Evolutionary conservation across 2,888 invertebrate species (phyloP).

Genomic region (Lithophane leautieri): DNA sequence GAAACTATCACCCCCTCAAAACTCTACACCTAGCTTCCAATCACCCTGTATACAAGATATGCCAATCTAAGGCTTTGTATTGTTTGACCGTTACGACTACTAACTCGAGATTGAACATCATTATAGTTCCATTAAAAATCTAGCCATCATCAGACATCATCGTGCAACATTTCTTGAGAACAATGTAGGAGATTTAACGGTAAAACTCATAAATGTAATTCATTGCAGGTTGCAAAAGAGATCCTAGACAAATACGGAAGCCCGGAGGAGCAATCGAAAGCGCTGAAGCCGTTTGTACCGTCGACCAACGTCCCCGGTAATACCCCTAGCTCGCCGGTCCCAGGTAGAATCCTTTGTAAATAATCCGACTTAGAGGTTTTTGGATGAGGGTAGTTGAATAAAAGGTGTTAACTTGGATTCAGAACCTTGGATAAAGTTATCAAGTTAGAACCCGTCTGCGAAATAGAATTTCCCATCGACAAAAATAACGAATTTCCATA

Average conservation of each 20-base stretch:
- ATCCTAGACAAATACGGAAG: constrained; percentile 95
- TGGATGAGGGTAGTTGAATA: neutral
- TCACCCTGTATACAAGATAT: no score
- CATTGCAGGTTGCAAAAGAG: constrained; percentile 93
- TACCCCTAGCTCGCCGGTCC: constrained; percentile 73
- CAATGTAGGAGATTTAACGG: neutral
- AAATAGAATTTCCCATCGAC: neutral
- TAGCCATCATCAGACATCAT: neutral
- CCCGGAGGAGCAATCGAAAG: constrained; percentile 81
- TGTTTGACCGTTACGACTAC: neutral
- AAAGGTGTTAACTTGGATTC: neutral
- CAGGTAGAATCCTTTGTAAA: constrained; percentile 80
- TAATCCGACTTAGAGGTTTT: constrained; percentile 46
- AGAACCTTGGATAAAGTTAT: neutral
- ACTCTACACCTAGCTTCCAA: no score
- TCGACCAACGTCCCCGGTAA: constrained; percentile 82
- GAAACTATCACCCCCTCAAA: no score
- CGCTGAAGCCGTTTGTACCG: constrained; percentile 82
- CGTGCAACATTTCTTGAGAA: neutral
- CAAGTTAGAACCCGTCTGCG: neutral
- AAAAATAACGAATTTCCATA: neutral
- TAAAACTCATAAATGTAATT: neutral
- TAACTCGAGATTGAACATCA: no score
- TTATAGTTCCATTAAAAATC: no score
- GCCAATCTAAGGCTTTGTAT: neutral